Conservation (phyloP, 2,888 invertebrate genomes). For the Halictus quadricinctus region DNA sequence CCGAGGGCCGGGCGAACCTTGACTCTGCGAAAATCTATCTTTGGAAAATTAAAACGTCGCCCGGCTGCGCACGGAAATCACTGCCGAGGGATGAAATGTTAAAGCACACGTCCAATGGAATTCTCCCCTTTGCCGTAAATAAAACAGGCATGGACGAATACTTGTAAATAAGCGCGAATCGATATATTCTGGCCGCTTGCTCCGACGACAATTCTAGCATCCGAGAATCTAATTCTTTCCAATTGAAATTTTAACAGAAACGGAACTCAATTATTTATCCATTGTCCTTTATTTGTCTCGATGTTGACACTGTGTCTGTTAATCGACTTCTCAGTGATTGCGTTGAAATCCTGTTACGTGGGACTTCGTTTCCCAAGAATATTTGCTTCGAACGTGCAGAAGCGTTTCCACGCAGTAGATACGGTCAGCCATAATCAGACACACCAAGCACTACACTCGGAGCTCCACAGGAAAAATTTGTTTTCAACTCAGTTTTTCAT, state of each 20-base stretch:
- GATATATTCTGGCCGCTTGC: not conserved
- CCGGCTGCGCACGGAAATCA: not conserved
- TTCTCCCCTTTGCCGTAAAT: not conserved
- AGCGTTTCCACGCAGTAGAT: no score
- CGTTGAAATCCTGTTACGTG: no score
- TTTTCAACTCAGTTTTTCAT: no score
- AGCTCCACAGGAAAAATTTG: no score
- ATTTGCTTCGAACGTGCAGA: no score
- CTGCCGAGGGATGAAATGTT: not conserved
- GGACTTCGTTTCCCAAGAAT: no score
- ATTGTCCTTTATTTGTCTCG: not conserved
- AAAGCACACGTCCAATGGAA: not conserved
- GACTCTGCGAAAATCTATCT: not conserved
- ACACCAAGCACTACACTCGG: no score
- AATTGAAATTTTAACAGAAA: not conserved
- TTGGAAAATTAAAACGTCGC: conserved; percentile 13
- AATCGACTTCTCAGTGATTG: not conserved
- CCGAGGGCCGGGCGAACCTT: not conserved
- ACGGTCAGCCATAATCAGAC: no score
- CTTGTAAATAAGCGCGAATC: not conserved
- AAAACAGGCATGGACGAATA: not conserved
- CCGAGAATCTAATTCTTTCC: not conserved
- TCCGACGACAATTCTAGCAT: not conserved
- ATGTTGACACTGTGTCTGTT: not conserved
- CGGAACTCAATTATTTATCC: not conserved